Base-by-base conservation (phyloP, 2,888 invertebrate genomes). In the Cepaea hortensis region DNA sequence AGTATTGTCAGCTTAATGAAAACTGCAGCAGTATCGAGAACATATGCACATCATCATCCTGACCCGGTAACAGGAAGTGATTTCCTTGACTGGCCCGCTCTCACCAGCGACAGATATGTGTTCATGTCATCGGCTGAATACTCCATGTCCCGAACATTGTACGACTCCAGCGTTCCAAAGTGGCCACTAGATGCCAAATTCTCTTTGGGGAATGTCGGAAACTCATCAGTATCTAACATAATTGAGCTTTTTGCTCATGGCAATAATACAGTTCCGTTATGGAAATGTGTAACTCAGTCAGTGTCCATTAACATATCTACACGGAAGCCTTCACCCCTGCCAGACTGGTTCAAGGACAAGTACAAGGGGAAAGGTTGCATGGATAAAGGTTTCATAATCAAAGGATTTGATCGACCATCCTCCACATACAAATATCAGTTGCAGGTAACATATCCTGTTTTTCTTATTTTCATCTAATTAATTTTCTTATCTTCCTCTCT, bases 241-340 rank as follows among this genome's bases (percentile, higher is more conserved):
- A 50, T n/a, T 65, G 13, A 73, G 9, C 81, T 82, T 15, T 76
- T 46, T 68, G 61, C 9, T 35, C 48, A 35, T 50, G 50, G 23
- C 23, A 23, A 81, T 11, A 72, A 72, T 11, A 23, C 23, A 62
- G 76, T 23, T 18, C 84, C 76, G 0, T 35, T 84, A 62, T 84
- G 84, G 84, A 76, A 61, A 23, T 55, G 68, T 13, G 48, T 79
- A 5, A 79, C 77, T 46, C 92, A 92, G 87, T 91, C 92, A 9
- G 93, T 93, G 0, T 88, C 88, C 73, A 90, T 93, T 20, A 91
- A 93, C 86, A 91, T 88, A 81, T 35, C 86, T 23, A 91, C 92
- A 2, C 88, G 93, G 13, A 90, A 91, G 85, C 93, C 93, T 6
- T 89, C 86, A 18, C 88, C 91, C 0, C 86, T 93, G 46, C 92